Base-by-base conservation (phyloP, 2,888 invertebrate species). In the Osedax frankpressi region DNA sequence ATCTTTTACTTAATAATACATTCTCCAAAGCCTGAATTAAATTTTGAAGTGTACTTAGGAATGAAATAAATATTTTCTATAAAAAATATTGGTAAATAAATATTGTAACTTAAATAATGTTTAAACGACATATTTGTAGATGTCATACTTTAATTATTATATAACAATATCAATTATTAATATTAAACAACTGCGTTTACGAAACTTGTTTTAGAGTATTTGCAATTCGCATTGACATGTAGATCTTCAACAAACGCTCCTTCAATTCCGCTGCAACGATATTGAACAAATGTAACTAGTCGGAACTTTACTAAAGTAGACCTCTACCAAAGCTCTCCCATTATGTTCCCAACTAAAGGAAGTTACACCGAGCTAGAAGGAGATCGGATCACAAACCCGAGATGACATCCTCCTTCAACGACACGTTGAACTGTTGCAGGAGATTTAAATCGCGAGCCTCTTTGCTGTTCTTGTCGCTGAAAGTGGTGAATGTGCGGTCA, bases 371-470 rank as follows among this genome's bases (percentile, higher is more conserved):
- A n/a, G n/a, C n/a, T n/a, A n/a, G n/a, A n/a, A n/a, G n/a, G n/a
- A n/a, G n/a, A n/a, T n/a, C n/a, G n/a, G 44, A 44, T 44, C 6
- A 11, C 11, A 11, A 44, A 44, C 44, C 44, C 19, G 44, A 44
- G 11, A 44, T 77, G 3, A 70, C 75, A 73, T 78, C 78, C 71
- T 83, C 83, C 74, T 82, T 85, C 70, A 86, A 76, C 19, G 80
- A 71, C 25, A 80, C 77, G 77, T 86, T 86, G 24, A 87, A 84
- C 78, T 91, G 90, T 80, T 92, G 89, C 75, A 94, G 86, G 68
- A 93, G 86, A 85, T 94, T 93, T 73, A 94, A 87, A 84, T 95
- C 95, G 78, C 92, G 89, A 0, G 93, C 91, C 79, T 91, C 89
- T 79, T 90, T 90, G 74, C 92, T 93, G 84, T 92, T 92, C 81